Conservation (phyloP, 2,113 vertebrate genomes). For the human region GRCh38 chr2:3602501-3603000, state of each 20-base stretch:
- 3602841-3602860: not conserved
- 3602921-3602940: not conserved
- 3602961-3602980: not conserved
- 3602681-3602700: no score
- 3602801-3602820: not conserved
- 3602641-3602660: not conserved
- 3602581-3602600: not conserved
- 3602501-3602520: not conserved
- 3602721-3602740: not conserved
- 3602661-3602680: no score
- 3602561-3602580: not conserved
- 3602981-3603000: not conserved
- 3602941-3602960: not conserved
- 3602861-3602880: no score
- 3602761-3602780: accelerated
- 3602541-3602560: not conserved
- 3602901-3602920: no score
- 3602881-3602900: not conserved
- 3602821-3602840: no score
- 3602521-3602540: not conserved
- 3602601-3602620: not conserved
- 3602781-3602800: not conserved
- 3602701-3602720: not conserved
- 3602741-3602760: not conserved
- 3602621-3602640: not conserved